Base-by-base conservation (phyloP, 2,797 vertebrate genomes). In the Hydrolagus colliei region DNA sequence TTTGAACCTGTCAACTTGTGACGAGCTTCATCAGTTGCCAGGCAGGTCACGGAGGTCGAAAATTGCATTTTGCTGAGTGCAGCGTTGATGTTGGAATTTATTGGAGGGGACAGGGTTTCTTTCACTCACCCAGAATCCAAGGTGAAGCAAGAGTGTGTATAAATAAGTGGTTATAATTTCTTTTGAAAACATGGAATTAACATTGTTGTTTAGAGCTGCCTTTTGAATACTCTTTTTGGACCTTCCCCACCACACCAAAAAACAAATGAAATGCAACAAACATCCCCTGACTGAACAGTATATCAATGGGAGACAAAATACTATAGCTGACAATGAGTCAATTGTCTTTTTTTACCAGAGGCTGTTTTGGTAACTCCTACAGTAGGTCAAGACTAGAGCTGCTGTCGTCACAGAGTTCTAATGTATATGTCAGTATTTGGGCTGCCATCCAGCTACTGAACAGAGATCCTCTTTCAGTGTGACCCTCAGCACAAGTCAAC, bases 381-480 rank as follows among this genome's bases (percentile, higher is more conserved):
- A 32, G 32, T 68, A 68, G 16, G 32, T 71, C 52, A 71, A 20
- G 9, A 84, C 79, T 71, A 67, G 18, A 41, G 5, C 65, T 71
- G 79, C 18, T 35, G 65, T 18, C 13, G 65, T 32, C 35, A 41
- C 10, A 71, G 79, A 35, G 41, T 71, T n/a, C 65, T 68, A 68
- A 52, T 52, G 41, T 52, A 52, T 52, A 52, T 52, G 41, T 52
- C 41, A 52, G 63, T 67, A 67, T 80, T 67, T 80, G 62, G 63
- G 79, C 63, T 82, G 22, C 1, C 20, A 35, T 71, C 79, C 79
- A 84, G 65, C 32, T 20, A 68, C 32, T 71, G 65, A 84, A 71
- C 32, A 84, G 79, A 84, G 79, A 68, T 84, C 65, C 32, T 84
- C 79, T 41, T 84, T 84, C 79, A 84, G 14, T 84, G 27, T 68